Conservation (phyloP, 1,140 invertebrate genomes). For the Sycophaga agraensis region DNA sequence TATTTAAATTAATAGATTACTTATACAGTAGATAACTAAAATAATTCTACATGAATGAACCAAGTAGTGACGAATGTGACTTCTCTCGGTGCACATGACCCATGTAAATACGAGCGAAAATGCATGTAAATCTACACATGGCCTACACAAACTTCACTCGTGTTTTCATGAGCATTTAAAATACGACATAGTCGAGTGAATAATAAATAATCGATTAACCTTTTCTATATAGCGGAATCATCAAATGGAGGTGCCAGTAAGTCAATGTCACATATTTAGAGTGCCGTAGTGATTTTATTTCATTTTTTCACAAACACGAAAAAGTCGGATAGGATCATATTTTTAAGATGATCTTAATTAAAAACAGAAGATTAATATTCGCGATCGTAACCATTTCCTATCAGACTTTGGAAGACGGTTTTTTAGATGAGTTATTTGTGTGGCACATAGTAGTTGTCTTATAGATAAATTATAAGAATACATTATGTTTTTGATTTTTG, state of each 20-base stretch:
- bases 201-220: conserved; percentile 45
- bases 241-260: conserved; percentile 86
- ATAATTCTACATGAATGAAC: neutral
- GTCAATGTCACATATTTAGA: conserved; percentile 59
- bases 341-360: neutral
- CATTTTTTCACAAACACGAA: conserved; percentile 18
- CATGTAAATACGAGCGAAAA: conserved; percentile 44
- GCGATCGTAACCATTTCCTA: neutral
- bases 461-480: neutral
- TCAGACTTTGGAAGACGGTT: conserved; percentile 16
- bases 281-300: conserved; percentile 46
- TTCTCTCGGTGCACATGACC: conserved; percentile 29
- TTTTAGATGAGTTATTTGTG: conserved; percentile 21
- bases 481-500: neutral
- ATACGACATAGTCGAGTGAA: conserved; percentile 32
- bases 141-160: conserved; percentile 30
- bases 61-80: neutral
- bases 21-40: neutral
- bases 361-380: neutral
- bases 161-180: conserved; percentile 42
- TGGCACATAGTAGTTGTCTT: conserved; percentile 23
- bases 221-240: conserved; percentile 68
- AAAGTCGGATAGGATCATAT: conserved; percentile 15
- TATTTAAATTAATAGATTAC: neutral
- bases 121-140: conserved; percentile 3